phyloP scores from a whole-genome alignment of 2,797 vertebrate genomes.

The Chloroceryle inda region DNA sequence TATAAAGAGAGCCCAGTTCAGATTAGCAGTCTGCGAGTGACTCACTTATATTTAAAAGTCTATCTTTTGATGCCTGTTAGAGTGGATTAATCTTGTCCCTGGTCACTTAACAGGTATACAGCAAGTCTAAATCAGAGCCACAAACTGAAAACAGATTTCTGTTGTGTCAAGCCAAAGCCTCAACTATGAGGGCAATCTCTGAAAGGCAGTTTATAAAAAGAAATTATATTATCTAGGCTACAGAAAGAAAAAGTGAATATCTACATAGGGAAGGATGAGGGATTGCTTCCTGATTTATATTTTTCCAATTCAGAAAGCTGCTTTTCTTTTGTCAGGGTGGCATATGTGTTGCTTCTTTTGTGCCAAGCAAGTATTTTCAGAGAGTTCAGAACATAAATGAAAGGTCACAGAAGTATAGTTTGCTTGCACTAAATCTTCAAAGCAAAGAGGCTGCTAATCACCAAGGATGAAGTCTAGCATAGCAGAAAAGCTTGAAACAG shows the following conservation, averaged over 20 bases:
- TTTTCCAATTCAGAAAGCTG: not conserved
- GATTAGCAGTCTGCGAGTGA: slow-evolving; percentile 6
- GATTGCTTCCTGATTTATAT: slow-evolving; percentile 4
- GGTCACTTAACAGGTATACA: not conserved
- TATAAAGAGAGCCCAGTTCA: not conserved
- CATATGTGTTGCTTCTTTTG: slow-evolving; percentile 36
- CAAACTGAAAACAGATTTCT: slow-evolving; percentile 32
- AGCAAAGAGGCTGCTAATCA: slow-evolving; percentile 65
- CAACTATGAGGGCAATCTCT: not conserved
- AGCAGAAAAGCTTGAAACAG: slow-evolving; percentile 53
- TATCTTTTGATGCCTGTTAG: not conserved
- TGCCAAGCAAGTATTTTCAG: slow-evolving; percentile 61
- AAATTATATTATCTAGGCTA: not conserved
- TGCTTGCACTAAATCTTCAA: slow-evolving; percentile 64
- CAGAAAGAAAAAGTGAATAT: not conserved
- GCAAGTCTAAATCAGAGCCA: not conserved
- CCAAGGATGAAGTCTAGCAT: slow-evolving; percentile 35
- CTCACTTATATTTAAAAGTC: slow-evolving; percentile 33
- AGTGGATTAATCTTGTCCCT: not conserved
- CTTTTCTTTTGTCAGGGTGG: slow-evolving; percentile 30
- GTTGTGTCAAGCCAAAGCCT: not conserved
- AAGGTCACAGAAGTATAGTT: slow-evolving; percentile 71
- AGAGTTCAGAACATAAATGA: slow-evolving; percentile 66
- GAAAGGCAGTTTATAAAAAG: not conserved
- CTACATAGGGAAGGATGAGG: not conserved